Percentiles rank a stretch among this genome's conserved stretches.
Conservation (phyloP, 1,140 invertebrate species). For the Pseudoatta argentina region DNA sequence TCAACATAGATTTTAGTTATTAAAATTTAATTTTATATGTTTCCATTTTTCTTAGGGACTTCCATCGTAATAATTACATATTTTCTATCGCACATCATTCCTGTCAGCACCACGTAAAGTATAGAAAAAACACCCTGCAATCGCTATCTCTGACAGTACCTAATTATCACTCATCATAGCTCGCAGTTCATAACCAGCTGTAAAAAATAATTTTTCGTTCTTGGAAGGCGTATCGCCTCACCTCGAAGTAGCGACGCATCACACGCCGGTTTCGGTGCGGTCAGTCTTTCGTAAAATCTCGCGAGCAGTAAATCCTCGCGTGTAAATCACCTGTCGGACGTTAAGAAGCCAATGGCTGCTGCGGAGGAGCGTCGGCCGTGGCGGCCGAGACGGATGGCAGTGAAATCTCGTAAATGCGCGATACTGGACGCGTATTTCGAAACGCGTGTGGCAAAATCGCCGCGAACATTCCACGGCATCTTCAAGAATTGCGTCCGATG, state of each 20-base stretch:
- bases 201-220: constrained; percentile 76
- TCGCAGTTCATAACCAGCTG: constrained; percentile 25
- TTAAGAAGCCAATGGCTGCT: constrained; percentile 69
- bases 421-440: constrained; percentile 63
- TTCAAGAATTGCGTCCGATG: constrained; percentile 17
- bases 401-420: constrained; percentile 66
- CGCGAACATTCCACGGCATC: constrained; percentile 49
- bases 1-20: neutral
- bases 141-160: constrained; percentile 1
- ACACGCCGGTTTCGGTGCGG: constrained; percentile 68
- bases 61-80: constrained; percentile 19
- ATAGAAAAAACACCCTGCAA: constrained; percentile 16
- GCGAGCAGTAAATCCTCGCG: constrained; percentile 77
- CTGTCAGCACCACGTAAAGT: neutral
- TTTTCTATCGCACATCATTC: constrained; percentile 8
- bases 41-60: neutral
- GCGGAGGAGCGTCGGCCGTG: constrained; percentile 32
- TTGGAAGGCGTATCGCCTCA: constrained; percentile 63
- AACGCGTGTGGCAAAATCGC: constrained; percentile 42
- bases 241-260: constrained; percentile 44
- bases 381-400: constrained; percentile 43
- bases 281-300: constrained; percentile 77
- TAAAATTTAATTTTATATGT: neutral
- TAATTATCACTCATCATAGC: neutral
- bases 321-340: constrained; percentile 81